Evolutionary conservation across 1,140 invertebrate species (phyloP).

Genomic region (Calephelis virginiensis): DNA sequence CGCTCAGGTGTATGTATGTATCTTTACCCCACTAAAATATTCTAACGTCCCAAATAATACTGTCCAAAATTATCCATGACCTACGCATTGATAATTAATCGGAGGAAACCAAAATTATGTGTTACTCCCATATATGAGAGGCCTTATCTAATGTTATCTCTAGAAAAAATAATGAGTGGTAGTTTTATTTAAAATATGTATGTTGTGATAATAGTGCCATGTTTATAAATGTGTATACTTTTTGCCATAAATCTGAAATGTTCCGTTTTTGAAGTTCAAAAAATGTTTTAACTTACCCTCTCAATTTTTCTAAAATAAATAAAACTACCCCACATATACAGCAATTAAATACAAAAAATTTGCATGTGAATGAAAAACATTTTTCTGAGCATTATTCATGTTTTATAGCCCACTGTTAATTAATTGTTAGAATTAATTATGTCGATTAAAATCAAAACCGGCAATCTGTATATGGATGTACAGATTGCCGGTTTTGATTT

Average conservation of each 20-base stretch:
- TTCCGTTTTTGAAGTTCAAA: constrained; percentile 6
- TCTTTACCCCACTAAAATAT: no score
- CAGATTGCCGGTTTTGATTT: no score
- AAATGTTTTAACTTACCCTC: constrained; percentile 15
- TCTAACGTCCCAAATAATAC: no score
- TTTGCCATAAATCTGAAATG: constrained; percentile 7
- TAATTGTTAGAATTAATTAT: background rate
- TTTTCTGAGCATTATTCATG: constrained; percentile 5
- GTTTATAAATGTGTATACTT: constrained; percentile 9
- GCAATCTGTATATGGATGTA: no score
- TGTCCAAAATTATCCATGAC: no score
- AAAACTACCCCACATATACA: constrained; percentile 12
- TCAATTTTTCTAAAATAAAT: constrained; percentile 4
- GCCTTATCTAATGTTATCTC: background rate
- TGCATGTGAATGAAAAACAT: background rate
- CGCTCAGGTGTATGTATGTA: no score
- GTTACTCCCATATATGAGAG: constrained; percentile 1
- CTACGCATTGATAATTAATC: background rate
- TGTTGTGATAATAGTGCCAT: constrained; percentile 33
- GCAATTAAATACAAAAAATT: background rate
- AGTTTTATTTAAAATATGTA: constrained; percentile 20
- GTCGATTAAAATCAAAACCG: no score
- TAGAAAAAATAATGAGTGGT: constrained; percentile 11
- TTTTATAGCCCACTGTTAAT: background rate
- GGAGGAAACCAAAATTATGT: background rate